Evolutionary conservation across 2,113 vertebrate genomes (phyloP), one percentile per base, ranked within the genome.

Genomic region (Entelurus aequoreus): DNA sequence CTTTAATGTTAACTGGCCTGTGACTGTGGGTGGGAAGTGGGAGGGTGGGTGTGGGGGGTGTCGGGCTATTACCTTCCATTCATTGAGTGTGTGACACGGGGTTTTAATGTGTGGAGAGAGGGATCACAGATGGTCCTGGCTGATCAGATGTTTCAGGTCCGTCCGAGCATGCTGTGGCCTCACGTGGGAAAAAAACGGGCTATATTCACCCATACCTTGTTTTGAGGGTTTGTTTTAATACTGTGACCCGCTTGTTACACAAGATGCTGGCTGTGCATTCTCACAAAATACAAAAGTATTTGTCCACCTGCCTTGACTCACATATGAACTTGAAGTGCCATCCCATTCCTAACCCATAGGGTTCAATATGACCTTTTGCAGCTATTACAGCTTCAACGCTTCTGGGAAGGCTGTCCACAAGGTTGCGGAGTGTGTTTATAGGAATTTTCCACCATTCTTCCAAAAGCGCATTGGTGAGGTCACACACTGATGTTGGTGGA

Each of bases 41-140:
- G 61, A 56, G 67, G 42, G 49, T 54, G 0, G n/a, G 7, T 3
- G 60, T 36, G 64, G 71, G 77, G 38, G 71, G 65, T 35, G 56
- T 35, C 15, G 35, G 28, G 75, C 70, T 65, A 76, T 84, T 83
- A 77, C 74, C 81, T 82, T 84, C 76, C 82, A 82, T 83, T 88
- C 81, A 84, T 71, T 62, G 77, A 73, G 72, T 69, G 81, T 76
- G 66, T 81, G 79, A 85, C 77, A 72, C 66, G 76, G 73, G 62
- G 28, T 28, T 76, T 87, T 82, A 75, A 73, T 63, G 62, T 71
- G 77, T 21, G 61, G 57, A 60, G 65, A 48, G 69, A 65, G 74
- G 59, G 64, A 36, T 83, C 78, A 78, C 82, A 87, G 84, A 86
- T 84, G 82, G 84, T 53, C 10, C 0, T 15, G 16, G 56, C 62